Percentiles rank a stretch among this genome's conserved stretches.
These are phyloP conservation scores for Blera fallax DNA, from an alignment of 2,888 invertebrate genomes.

Conservation along the genomic window DNA sequence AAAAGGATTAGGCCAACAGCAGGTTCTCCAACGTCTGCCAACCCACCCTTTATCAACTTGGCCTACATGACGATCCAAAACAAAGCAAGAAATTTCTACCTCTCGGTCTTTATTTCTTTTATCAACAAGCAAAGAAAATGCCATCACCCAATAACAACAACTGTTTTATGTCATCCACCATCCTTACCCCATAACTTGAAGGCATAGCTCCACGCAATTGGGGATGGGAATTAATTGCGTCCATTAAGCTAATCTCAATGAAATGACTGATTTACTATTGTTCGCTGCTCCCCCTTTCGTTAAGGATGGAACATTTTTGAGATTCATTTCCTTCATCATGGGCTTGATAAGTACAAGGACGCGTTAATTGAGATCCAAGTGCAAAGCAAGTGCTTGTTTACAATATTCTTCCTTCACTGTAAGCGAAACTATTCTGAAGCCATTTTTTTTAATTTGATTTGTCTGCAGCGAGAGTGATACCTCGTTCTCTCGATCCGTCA, in stretches of 20 bases:
- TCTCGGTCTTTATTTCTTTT: conserved; percentile 1
- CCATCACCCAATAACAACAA: conserved; percentile 17
- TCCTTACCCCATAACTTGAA: conserved; percentile 39
- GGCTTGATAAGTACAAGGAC: conserved; percentile 41
- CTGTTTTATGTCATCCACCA: conserved; percentile 18
- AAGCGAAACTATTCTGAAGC: not conserved
- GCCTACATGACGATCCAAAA: conserved; percentile 16
- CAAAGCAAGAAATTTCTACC: conserved; percentile 2
- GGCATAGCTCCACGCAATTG: conserved; percentile 15
- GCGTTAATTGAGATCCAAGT: conserved; percentile 62
- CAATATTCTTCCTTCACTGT: not conserved
- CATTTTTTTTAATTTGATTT: conserved; percentile 25
- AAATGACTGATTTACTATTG: conserved; percentile 36
- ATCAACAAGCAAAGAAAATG: conserved; percentile 20
- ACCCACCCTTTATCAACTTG: conserved; percentile 6
- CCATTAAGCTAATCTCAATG: conserved; percentile 64
- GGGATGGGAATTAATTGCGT: conserved; percentile 56
- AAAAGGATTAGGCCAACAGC: conserved; percentile 2
- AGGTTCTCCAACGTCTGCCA: not conserved
- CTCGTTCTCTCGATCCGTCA: conserved; percentile 8
- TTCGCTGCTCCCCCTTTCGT: not conserved
- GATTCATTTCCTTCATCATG: conserved; percentile 36
- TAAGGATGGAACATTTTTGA: conserved; percentile 36
- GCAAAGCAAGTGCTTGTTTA: conserved; percentile 24
- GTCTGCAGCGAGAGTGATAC: conserved; percentile 40